Base-by-base conservation (phyloP, 1,140 invertebrate genomes). In the Drosophila fuyamai region DNA sequence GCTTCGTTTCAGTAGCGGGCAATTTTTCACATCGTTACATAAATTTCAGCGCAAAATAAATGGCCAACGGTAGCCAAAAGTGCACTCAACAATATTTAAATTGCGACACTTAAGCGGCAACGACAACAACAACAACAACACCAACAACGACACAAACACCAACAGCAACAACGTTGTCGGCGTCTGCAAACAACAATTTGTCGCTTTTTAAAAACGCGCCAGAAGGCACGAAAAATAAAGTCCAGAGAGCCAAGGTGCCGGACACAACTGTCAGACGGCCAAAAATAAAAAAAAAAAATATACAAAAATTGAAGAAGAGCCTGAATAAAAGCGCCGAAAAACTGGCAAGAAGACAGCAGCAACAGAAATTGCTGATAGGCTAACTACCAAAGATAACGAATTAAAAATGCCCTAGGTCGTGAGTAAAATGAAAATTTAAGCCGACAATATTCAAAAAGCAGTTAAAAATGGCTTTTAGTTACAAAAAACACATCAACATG, bases 11-110 rank as follows among this genome's bases (percentile, higher is more conserved):
- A 86, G 82, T 86, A 86, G 83, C 47, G 29, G 62, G 79, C 71
- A 86, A 88, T 88, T 88, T 88, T 88, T 88, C 83, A 88, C 83
- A 88, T 88, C 83, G 83, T 88, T 83, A 88, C 83, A 88, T 88
- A 88, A 88, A 88, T 88, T 88, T 88, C 84, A 83, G 76, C 72
- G 76, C 61, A 88, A 82, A 88, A 85, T 85, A 85, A 85, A 85
- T 85, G 82, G 79, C 68, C 79, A 86, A 88, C 82, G 82, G 83
- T 86, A 86, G 82, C 82, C 82, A 82, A 85, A 85, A 85, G 82
- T 85, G 79, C 82, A 86, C 83, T 85, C 82, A 86, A 88, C 83
- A 88, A 83, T 88, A 88, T 88, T 88, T 88, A 86, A 86, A 86
- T 86, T 86, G 83, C 83, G 82, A 86, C 82, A 86, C 82, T 86